phyloP scores from a whole-genome alignment of 1,140 invertebrate species.

The Brachionus rubens region DNA sequence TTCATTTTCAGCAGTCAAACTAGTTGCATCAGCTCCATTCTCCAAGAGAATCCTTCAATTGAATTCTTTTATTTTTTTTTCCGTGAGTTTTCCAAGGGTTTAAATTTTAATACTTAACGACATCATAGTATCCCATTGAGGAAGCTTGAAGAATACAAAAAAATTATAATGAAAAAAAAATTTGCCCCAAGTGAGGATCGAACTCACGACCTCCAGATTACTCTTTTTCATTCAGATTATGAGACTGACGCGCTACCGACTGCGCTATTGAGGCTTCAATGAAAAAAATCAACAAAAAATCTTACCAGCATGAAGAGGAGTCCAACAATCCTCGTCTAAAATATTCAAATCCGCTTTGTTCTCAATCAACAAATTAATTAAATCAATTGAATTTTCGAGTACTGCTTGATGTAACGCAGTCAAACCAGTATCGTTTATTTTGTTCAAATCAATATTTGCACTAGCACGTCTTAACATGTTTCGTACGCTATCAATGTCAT shows the following conservation, averaged over 20 bases:
- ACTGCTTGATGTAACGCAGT: slow-evolving; percentile 55
- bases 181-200: slow-evolving; percentile 41
- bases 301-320: slow-evolving; percentile 54
- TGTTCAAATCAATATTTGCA: slow-evolving; percentile 56
- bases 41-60: slow-evolving; percentile 52
- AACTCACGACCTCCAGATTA: slow-evolving; percentile 42
- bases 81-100: neutral
- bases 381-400: slow-evolving; percentile 96
- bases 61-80: neutral
- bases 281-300: neutral
- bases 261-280: slow-evolving; percentile 35
- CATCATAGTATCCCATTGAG: slow-evolving; percentile 30
- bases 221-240: slow-evolving; percentile 28
- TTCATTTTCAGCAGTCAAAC: slow-evolving; percentile 56
- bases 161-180: neutral
- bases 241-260: slow-evolving; percentile 43
- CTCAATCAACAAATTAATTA: slow-evolving; percentile 88
- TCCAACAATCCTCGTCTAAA: slow-evolving; percentile 89
- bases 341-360: slow-evolving; percentile 90
- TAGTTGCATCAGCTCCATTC: slow-evolving; percentile 53
- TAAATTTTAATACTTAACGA: neutral
- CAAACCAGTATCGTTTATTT: slow-evolving; percentile 55
- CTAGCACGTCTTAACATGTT: slow-evolving; percentile 57
- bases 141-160: neutral
- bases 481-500: slow-evolving; percentile 54